phyloP scores from a whole-genome alignment of 2,113 vertebrate genomes.

The Copsychus sechellarum region DNA sequence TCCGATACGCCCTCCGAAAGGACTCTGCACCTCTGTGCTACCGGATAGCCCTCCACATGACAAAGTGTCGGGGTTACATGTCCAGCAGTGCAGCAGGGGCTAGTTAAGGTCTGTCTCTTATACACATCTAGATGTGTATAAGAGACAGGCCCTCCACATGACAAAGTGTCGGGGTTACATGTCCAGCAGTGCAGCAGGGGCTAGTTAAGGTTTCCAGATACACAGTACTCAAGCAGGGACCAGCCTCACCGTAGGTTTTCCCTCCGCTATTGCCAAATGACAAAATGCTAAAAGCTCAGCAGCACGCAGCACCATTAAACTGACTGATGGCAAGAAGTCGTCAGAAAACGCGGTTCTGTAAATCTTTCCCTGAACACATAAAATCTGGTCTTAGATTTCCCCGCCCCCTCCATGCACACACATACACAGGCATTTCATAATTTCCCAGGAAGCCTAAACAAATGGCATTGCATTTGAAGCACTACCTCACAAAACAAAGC shows the following conservation, averaged over 20 bases:
- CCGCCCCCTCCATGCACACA: background rate
- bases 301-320: constrained; percentile 17
- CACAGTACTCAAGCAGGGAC: background rate
- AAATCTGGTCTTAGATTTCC: constrained; percentile 12
- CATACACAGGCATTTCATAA: background rate
- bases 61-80: background rate
- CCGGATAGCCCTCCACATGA: background rate
- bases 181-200: background rate
- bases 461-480: background rate
- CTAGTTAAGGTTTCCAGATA: background rate
- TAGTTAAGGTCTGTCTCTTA: background rate
- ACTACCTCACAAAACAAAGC: background rate
- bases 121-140: too few species aligned
- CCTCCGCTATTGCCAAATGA: background rate
- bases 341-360: background rate
- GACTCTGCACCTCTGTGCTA: background rate
- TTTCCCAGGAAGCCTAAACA: constrained; percentile 17
- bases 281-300: constrained; percentile 6
- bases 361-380: constrained; percentile 6
- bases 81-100: background rate
- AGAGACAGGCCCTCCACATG: too few species aligned
- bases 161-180: background rate
- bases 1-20: background rate
- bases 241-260: background rate
- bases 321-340: constrained; percentile 24